phyloP scores from a whole-genome alignment of 2,113 vertebrate species.

The Actinemys pallida region DNA sequence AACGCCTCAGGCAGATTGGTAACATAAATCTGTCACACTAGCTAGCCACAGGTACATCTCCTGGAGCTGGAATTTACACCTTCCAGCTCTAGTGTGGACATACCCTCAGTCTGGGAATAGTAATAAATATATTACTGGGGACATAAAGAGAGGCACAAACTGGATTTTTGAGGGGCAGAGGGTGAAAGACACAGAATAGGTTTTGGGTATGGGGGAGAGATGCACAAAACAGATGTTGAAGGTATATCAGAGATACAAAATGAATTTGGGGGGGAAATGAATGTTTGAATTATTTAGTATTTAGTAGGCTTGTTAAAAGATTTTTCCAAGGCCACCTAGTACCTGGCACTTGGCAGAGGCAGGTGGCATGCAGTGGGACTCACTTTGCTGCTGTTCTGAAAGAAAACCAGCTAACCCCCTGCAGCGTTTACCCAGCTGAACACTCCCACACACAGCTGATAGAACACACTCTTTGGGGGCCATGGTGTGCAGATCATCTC shows the following conservation, averaged over 20 bases:
- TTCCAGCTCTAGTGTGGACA: not conserved
- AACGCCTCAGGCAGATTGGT: too few relatives aligned
- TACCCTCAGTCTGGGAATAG: not conserved
- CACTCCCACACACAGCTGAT: not conserved
- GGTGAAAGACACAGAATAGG: not conserved
- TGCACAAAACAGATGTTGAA: not conserved
- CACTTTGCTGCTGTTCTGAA: not conserved
- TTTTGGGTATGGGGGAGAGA: not conserved
- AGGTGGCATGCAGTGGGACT: not conserved
- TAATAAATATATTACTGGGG: not conserved
- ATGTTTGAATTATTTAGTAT: not conserved
- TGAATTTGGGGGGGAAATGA: not conserved
- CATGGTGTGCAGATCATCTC: not conserved
- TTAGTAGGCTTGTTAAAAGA: not conserved
- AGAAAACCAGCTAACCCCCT: not conserved
- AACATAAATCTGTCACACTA: not conserved
- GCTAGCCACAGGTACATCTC: not conserved
- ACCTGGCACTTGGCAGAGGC: not conserved
- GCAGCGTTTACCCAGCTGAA: not conserved
- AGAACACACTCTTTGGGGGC: not conserved
- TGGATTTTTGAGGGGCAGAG: not conserved
- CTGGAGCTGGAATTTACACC: not conserved
- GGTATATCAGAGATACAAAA: not conserved
- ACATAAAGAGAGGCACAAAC: not conserved
- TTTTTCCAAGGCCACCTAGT: not conserved